Base-by-base conservation (phyloP, 2,113 vertebrate genomes). In the Crotophaga sulcirostris region DNA sequence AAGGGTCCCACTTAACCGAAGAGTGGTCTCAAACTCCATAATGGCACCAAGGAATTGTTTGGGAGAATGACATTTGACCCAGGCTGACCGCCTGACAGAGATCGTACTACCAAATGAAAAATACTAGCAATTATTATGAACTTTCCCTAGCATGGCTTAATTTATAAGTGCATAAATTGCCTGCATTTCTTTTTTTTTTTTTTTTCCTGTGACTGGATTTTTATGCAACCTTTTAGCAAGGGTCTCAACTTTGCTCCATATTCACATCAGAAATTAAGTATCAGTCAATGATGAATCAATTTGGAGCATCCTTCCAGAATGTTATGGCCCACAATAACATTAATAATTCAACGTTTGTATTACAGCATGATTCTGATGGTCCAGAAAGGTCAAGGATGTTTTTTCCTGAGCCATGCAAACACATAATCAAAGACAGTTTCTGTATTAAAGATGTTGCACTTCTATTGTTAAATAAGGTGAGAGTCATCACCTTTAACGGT, bases 181-280 rank as follows among this genome's bases (percentile, higher is more conserved):
- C 8, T 75, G 16, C 0, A 34, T 23, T 26, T 2, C 8, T 16
- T 8, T 28, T 3, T 9, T 31, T 28, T 3, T 10, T 31, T 20
- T 13, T 58, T 64, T 51, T 38, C 21, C 21, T 4, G 12, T 36
- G 23, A 18, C 24, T 49, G 10, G 28, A 34, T 5, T 31, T 67
- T 38, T 17, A 59, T 60, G 2, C 14, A 90, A 56, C 2, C 4
- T 79, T 85, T 88, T 60, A n/a, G 4, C 4, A 8, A 69, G 4
- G 3, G 1, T 47, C 8, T 75, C 21, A 36, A 51, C 49, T 58
- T 62, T 81, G 3, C 20, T 80, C 28, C 21, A 89, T 76, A 44
- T 12, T 74, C n/a, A 55, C 8, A 78, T 59, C 19, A 78, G 40
- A 88, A 92, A 90, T 70, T 38, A 85, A 60, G 6, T 49, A 31